Evolutionary conservation across 1,140 invertebrate species (phyloP).

Genomic region (Pogonus chalceus): DNA sequence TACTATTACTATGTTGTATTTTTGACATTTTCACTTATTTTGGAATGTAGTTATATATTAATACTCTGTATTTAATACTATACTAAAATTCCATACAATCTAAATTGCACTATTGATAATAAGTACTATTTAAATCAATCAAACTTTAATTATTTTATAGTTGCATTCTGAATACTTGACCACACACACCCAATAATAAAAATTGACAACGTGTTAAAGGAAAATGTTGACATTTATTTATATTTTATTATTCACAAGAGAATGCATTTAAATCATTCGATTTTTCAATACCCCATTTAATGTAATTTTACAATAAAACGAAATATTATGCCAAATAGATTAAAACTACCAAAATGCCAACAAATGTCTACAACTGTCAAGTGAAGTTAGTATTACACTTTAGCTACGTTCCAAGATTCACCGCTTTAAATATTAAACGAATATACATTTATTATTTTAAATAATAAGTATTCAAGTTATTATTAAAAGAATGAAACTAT

Average conservation of each 20-base stretch:
- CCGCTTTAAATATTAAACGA: too few species aligned
- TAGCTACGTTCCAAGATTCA: too few species aligned
- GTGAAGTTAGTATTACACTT: too few species aligned
- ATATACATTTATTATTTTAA: too few species aligned
- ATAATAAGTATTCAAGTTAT: too few species aligned
- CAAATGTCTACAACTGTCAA: too few species aligned
- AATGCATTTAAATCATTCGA: too few species aligned
- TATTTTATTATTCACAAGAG: background rate
- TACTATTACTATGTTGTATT: constrained; percentile 25
- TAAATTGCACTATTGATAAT: background rate
- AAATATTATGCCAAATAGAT: too few species aligned
- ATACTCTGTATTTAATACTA: background rate
- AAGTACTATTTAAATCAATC: background rate
- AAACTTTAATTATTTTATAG: background rate
- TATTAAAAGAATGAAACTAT: too few species aligned
- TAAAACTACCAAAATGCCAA: too few species aligned
- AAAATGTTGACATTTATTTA: background rate
- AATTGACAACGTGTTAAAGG: background rate
- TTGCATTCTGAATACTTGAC: background rate
- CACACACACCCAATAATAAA: background rate
- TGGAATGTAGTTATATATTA: background rate
- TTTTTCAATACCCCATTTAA: too few species aligned
- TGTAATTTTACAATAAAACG: too few species aligned
- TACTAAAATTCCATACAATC: background rate
- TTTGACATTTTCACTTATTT: constrained; percentile 24